phyloP scores from a whole-genome alignment of 2,113 vertebrate species.

The mouse (Mus musculus) region DNA sequence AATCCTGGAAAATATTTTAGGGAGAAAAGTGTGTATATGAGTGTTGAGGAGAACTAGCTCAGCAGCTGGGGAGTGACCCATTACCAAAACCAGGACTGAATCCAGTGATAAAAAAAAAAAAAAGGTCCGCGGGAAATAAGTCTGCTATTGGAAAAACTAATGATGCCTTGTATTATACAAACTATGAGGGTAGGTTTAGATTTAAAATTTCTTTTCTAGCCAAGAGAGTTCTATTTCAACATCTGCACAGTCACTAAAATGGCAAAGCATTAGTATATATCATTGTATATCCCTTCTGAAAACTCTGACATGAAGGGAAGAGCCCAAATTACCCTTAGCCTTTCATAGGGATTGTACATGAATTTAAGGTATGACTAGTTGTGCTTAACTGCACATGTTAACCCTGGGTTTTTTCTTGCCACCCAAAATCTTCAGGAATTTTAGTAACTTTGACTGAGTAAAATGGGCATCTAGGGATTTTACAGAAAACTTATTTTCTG shows the following conservation, averaged over 20 bases:
- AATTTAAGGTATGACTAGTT: neutral
- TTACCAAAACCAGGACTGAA: neutral
- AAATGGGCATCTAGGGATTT: constrained; percentile 46
- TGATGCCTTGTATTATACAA: neutral
- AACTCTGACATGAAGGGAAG: neutral
- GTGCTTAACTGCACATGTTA: neutral
- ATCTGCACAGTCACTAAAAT: neutral
- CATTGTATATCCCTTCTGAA: neutral
- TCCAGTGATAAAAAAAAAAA: neutral
- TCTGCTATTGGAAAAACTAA: neutral
- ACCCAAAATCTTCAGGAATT: neutral
- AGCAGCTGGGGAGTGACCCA: neutral
- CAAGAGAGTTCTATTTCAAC: neutral
- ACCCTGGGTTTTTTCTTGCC: neutral
- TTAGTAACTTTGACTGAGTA: constrained; percentile 54
- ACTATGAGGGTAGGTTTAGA: neutral
- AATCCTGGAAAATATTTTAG: neutral
- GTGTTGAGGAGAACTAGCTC: neutral
- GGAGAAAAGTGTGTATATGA: neutral
- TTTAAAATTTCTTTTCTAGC: neutral
- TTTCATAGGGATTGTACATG: neutral
- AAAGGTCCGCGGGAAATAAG: neutral
- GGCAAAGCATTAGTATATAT: neutral
- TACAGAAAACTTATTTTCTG: constrained; percentile 60
- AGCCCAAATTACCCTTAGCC: neutral